phyloP scores from a whole-genome alignment of 1,140 invertebrate genomes.

The Drosophila pseudoobscura region DNA sequence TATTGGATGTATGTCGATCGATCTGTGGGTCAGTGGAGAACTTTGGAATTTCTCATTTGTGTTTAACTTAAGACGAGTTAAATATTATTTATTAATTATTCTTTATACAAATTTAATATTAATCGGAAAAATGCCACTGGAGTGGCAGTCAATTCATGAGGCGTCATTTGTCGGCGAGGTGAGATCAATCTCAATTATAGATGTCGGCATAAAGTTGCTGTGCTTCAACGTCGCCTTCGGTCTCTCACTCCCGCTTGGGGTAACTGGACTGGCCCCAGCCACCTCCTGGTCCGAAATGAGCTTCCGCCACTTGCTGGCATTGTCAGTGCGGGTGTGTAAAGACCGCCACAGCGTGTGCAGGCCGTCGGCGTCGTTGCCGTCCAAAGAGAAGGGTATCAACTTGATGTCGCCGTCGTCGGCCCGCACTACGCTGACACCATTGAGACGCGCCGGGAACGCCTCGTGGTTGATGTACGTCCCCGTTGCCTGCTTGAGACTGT shows the following conservation, averaged over 20 bases:
- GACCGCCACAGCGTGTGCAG: slow-evolving; percentile 21
- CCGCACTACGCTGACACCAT: slow-evolving; percentile 43
- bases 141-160: slow-evolving; percentile 7
- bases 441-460: slow-evolving; percentile 47
- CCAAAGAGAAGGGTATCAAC: slow-evolving; percentile 47
- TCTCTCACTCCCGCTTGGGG: too few relatives aligned
- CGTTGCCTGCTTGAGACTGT: slow-evolving; percentile 49
- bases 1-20: too few relatives aligned
- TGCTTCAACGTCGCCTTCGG: slow-evolving; percentile 6
- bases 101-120: too few relatives aligned
- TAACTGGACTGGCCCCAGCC: not conserved
- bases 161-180: slow-evolving; percentile 42
- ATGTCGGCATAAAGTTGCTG: slow-evolving; percentile 11
- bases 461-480: slow-evolving; percentile 48
- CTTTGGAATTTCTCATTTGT: too few relatives aligned
- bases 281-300: slow-evolving; percentile 26
- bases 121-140: too few relatives aligned
- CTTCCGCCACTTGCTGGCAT: slow-evolving; percentile 35
- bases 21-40: too few relatives aligned
- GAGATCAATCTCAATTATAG: slow-evolving; percentile 64
- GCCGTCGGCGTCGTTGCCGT: slow-evolving; percentile 2
- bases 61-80: too few relatives aligned
- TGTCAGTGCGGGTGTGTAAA: slow-evolving; percentile 9
- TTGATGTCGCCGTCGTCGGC: slow-evolving; percentile 3
- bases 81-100: too few relatives aligned